Evolutionary conservation across 2,888 invertebrate species (phyloP).

Genomic region (Exocentrus adspersus): DNA sequence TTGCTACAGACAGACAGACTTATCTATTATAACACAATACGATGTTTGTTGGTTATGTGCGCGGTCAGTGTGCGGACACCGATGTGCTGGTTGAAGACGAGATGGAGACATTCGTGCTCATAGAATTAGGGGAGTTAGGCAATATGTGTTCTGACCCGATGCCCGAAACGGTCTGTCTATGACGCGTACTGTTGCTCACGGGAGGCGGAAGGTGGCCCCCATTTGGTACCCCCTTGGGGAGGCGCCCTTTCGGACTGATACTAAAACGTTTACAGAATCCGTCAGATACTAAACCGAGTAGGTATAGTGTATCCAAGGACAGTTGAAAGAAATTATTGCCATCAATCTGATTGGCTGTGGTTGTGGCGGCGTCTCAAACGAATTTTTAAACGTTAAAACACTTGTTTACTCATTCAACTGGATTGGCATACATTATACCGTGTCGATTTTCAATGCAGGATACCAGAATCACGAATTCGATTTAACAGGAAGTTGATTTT

Average conservation of each 20-base stretch:
- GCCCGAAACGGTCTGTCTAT: constrained; percentile 53
- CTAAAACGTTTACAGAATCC: no score
- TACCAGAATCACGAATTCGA: no score
- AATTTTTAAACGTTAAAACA: no score
- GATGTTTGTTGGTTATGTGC: constrained; percentile 62
- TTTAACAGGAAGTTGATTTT: no score
- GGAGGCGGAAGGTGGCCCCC: constrained; percentile 2
- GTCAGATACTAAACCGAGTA: no score
- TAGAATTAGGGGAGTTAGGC: constrained; percentile 62
- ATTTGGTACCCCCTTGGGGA: not conserved
- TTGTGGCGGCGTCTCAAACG: no score
- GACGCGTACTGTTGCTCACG: constrained; percentile 39
- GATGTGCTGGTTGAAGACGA: constrained; percentile 59
- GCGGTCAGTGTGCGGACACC: constrained; percentile 62
- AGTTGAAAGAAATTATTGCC: no score
- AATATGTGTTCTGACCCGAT: constrained; percentile 61
- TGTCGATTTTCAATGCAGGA: no score
- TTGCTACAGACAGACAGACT: constrained; percentile 50
- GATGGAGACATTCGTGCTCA: constrained; percentile 60
- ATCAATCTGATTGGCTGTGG: no score
- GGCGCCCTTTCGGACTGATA: not conserved
- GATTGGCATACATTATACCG: no score
- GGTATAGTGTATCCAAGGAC: no score
- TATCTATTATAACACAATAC: constrained; percentile 54
- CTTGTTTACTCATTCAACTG: no score